Base-by-base conservation (phyloP, 2,113 vertebrate genomes). In the Triplophysa dalaica region DNA sequence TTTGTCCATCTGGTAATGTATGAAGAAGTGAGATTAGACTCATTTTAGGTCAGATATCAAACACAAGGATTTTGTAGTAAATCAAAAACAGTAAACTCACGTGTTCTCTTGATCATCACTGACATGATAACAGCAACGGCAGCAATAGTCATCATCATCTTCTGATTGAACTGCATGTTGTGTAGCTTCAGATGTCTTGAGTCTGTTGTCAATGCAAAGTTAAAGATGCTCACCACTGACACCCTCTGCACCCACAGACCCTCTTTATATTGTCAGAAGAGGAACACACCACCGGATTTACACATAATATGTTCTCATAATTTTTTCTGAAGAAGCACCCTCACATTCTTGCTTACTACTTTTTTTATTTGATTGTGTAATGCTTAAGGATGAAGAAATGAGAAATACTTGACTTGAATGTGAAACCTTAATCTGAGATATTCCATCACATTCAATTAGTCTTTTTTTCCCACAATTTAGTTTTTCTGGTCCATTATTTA, bases 101-200 rank as follows among this genome's bases (percentile, higher is more conserved):
- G 85, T 78, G 82, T 78, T 73, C 63, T 48, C 82, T 82, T 87
- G 77, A 81, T 86, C 82, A 90, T 29, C n/a, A 86, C n/a, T 2
- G 83, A 76, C 21, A 87, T 41, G 60, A 85, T 67, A 12, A 81
- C 72, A 2, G 56, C 6, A 2, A 90, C 45, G 65, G 89, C 24
- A 69, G 85, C 84, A 54, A 91, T 76, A 61, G 68, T 86, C 0
- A 63, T 41, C 63, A 86, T 80, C 80, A 73, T 82, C 79, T 84
- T 77, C 83, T 78, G 73, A 70, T 48, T 83, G 83, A 88, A 73
- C 81, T 87, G 82, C 91, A 92, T 93, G 79, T 74, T 78, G 21
- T 21, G 38, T 69, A 54, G 29, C 9, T 67, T 4, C 22, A 9
- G 12, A 13, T 0, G 82, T 81, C 79, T 78, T 19, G 81, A 60